phyloP scores from a whole-genome alignment of 2,888 invertebrate genomes.

The Anagyrus pseudococci region DNA sequence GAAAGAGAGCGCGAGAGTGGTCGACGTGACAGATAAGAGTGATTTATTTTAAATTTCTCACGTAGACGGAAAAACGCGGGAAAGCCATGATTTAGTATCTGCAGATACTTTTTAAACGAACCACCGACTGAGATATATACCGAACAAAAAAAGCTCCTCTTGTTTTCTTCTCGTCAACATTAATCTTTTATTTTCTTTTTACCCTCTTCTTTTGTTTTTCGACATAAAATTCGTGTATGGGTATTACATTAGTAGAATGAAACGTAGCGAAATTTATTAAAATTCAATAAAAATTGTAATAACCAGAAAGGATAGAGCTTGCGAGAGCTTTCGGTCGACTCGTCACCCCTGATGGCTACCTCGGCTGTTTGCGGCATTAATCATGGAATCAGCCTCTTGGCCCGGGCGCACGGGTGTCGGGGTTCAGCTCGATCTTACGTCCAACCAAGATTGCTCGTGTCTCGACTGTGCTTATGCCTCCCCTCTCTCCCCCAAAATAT shows the following conservation, averaged over 20 bases:
- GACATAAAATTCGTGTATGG: too few relatives aligned
- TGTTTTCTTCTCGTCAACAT: too few relatives aligned
- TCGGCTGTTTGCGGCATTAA: constrained; percentile 49
- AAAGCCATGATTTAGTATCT: too few relatives aligned
- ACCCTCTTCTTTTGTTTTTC: too few relatives aligned
- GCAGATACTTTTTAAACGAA: too few relatives aligned
- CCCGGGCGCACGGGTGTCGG: constrained; percentile 36
- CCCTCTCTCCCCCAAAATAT: constrained; percentile 13
- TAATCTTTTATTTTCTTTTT: too few relatives aligned
- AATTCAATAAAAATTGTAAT: too few relatives aligned
- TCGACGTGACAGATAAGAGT: constrained; percentile 56
- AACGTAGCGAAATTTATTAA: too few relatives aligned
- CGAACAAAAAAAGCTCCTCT: too few relatives aligned
- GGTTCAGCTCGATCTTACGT: constrained; percentile 15
- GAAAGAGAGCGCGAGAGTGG: constrained; percentile 48
- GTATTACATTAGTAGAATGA: too few relatives aligned
- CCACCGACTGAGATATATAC: too few relatives aligned
- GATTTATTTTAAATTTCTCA: constrained; percentile 59
- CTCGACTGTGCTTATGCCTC: constrained; percentile 33
- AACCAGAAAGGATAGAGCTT: constrained; percentile 49
- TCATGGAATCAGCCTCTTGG: constrained; percentile 47
- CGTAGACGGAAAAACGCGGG: constrained; percentile 35
- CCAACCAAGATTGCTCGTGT: constrained; percentile 42
- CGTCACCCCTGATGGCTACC: background rate
- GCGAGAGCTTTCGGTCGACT: constrained; percentile 13